Evolutionary conservation across 2,888 invertebrate genomes (phyloP).

Genomic region (Chromoteleia sp.): DNA sequence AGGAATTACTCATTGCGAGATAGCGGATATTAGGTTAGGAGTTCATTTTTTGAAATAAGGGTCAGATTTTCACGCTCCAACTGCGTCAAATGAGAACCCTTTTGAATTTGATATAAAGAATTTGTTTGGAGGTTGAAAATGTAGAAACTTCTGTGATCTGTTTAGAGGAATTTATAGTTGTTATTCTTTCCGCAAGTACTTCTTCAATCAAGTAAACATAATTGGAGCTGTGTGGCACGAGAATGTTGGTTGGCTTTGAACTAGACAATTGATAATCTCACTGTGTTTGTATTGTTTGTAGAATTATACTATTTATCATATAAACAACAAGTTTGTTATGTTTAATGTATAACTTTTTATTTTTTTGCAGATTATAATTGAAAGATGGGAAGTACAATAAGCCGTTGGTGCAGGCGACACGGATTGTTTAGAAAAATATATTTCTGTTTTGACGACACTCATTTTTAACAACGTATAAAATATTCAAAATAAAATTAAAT

Average conservation of each 20-base stretch:
- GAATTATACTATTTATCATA: background rate
- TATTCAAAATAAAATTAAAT: too few species aligned
- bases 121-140: background rate
- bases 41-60: too few species aligned
- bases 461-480: too few species aligned
- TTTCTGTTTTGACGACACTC: too few species aligned
- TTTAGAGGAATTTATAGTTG: constrained; percentile 53
- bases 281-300: background rate
- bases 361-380: too few species aligned
- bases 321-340: too few species aligned
- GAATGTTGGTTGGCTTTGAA: constrained; percentile 34
- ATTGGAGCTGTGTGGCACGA: constrained; percentile 66
- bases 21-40: too few species aligned
- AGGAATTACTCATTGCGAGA: too few species aligned
- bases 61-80: background rate
- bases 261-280: constrained; percentile 52
- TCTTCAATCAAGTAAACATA: constrained; percentile 69
- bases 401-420: too few species aligned
- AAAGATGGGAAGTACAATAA: too few species aligned
- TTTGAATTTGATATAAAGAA: background rate
- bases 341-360: too few species aligned
- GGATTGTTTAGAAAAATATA: too few species aligned
- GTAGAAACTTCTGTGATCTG: constrained; percentile 52
- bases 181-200: constrained; percentile 68
- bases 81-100: background rate